Evolutionary conservation across 2,113 vertebrate genomes (phyloP).

Genomic region (Siniperca chuatsi): DNA sequence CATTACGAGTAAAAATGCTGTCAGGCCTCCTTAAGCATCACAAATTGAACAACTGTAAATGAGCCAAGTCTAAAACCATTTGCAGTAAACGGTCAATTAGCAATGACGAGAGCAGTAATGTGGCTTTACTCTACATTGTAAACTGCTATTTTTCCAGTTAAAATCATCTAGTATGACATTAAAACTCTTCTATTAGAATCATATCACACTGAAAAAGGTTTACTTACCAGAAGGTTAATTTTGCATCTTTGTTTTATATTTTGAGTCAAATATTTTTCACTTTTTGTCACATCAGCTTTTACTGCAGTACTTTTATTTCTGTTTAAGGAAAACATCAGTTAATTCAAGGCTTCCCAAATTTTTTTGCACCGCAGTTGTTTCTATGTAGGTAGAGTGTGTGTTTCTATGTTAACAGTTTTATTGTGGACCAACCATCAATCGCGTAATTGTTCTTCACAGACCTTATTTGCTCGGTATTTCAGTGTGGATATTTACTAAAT

Average conservation of each 20-base stretch:
- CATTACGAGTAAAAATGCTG: conserved; percentile 9
- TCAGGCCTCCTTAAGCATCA: conserved; percentile 47
- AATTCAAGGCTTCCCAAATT: neutral
- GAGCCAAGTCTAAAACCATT: conserved; percentile 65
- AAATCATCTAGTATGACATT: conserved; percentile 17
- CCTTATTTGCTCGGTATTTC: neutral
- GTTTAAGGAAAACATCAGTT: neutral
- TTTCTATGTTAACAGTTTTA: neutral
- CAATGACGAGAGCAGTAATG: conserved; percentile 5
- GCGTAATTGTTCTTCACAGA: neutral
- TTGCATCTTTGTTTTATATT: neutral
- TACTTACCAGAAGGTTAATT: neutral
- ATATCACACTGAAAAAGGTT: neutral
- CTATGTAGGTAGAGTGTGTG: neutral
- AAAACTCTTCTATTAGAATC: neutral
- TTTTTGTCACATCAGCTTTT: conserved; percentile 8
- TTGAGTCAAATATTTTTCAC: neutral
- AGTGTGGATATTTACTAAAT: neutral
- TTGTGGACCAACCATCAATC: neutral
- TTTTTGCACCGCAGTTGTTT: neutral
- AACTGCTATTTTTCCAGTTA: conserved; percentile 36
- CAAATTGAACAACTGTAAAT: conserved; percentile 54
- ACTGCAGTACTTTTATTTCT: neutral
- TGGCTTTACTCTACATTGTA: conserved; percentile 22
- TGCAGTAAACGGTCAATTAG: conserved; percentile 63